These are phyloP conservation scores for Ursus arctos DNA, from an alignment of 2,113 vertebrate genomes.

Conservation along the genomic window DNA sequence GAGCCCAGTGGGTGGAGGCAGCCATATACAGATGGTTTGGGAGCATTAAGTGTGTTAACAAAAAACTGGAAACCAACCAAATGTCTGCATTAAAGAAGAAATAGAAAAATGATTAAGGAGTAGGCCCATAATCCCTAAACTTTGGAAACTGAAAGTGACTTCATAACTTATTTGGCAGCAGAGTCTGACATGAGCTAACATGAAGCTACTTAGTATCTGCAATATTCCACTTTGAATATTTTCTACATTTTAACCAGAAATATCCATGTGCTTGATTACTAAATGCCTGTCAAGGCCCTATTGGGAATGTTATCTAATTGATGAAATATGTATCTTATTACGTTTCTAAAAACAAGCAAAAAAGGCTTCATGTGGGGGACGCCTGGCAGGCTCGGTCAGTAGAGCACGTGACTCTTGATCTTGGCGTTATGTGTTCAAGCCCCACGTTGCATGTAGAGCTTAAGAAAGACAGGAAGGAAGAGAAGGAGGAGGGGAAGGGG, in stretches of 20 bases:
- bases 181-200: background rate
- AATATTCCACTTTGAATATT: background rate
- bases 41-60: background rate
- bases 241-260: conserved; percentile 50
- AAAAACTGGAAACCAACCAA: background rate
- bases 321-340: background rate
- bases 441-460: background rate
- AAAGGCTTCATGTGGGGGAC: background rate
- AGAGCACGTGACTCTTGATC: background rate
- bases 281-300: background rate
- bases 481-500: background rate
- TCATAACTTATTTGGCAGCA: background rate
- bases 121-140: background rate
- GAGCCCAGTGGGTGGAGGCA: background rate
- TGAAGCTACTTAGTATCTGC: background rate
- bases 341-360: conserved; percentile 37
- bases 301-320: background rate
- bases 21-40: background rate
- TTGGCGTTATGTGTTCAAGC: background rate
- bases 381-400: background rate
- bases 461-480: background rate
- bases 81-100: conserved; percentile 5
- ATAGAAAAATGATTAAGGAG: conserved; percentile 24
- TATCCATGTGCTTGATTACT: conserved; percentile 16
- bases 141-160: background rate